Evolutionary conservation across 2,888 invertebrate genomes (phyloP), one percentile per base, ranked within the genome.

Genomic region (Catocala fraxini): DNA sequence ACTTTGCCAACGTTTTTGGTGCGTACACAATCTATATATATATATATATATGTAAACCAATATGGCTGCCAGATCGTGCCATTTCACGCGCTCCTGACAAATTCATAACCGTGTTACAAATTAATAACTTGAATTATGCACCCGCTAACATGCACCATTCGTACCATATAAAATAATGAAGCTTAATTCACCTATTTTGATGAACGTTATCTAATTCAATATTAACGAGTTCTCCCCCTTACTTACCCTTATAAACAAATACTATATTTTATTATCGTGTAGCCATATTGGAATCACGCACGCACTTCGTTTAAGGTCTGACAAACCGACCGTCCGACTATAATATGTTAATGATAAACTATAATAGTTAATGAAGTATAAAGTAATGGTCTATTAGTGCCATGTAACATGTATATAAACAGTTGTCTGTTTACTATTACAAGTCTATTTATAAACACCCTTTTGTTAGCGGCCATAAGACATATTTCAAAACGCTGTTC

Each of bases 271-370:
- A 79, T 80, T 71, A 64, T 59, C 65, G 67, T 68, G 65, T 73
- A 69, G 41, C 57, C 71, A 82, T 80, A 84, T 81, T 79, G 71
- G 57, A 49, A 65, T 67, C 58, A 58, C 65, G 63, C 85, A 84
- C 84, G 84, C 84, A 81, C 71, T 80, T 77, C 80, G 62, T 66
- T 51, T 45, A 58, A 11, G 51, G 55, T 45, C 33, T 33, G 10
- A 33, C 35, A 7, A 52, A 42, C 42, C 51, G 13, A 56, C 51
- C 43, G 54, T 46, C 12, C 11, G 42, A 13, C 39, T 15, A 5
- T 47, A 61, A 66, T 63, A 69, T 66, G 58, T 49, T 72, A 70
- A 67, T 56, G 39, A 25, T 51, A 54, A 34, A 48, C 61, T 60
- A 63, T 67, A 59, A 68, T 63, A 72, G 49, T 73, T 69, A 65